phyloP scores from a whole-genome alignment of 1,140 invertebrate species.

The Panagrolaimus sp. region DNA sequence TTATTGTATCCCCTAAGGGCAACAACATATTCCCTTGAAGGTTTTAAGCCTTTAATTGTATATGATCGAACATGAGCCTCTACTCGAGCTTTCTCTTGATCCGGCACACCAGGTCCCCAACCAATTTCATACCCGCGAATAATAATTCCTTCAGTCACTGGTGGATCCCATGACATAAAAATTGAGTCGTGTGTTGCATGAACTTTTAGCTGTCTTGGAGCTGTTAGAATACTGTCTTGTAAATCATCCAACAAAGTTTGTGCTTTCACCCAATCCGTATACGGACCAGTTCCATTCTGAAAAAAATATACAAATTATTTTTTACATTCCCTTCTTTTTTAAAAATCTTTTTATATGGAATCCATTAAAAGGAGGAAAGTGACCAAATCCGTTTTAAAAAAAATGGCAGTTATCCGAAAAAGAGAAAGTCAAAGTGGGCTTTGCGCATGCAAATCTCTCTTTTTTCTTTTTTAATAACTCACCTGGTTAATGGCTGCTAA shows the following conservation, averaged over 20 bases:
- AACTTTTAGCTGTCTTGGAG: conserved; percentile 72
- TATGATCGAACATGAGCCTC: conserved; percentile 75
- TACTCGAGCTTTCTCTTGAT: conserved; percentile 72
- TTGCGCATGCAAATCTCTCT: not conserved
- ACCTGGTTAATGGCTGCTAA: conserved; percentile 46
- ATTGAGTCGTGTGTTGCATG: conserved; percentile 75
- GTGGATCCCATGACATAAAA: conserved; percentile 49
- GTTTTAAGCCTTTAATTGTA: conserved; percentile 74
- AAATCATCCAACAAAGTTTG: conserved; percentile 68
- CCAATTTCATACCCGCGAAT: conserved; percentile 82
- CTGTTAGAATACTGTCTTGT: conserved; percentile 74
- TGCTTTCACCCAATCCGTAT: conserved; percentile 77
- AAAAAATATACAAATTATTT: conserved; percentile 69
- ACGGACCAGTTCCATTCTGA: conserved; percentile 88
- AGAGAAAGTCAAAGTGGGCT: not conserved
- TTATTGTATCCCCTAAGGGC: conserved; percentile 82
- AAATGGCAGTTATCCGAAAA: not conserved
- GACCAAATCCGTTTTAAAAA: not conserved
- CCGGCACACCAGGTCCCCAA: conserved; percentile 89
- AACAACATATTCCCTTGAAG: conserved; percentile 89
- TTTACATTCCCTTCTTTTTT: not conserved
- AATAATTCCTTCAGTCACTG: conserved; percentile 66
- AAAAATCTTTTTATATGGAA: not conserved
- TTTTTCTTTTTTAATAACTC: conserved; percentile 7
- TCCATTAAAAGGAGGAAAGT: no score